phyloP scores from a whole-genome alignment of 2,797 vertebrate genomes.

The Gobionotothen gibberifrons region DNA sequence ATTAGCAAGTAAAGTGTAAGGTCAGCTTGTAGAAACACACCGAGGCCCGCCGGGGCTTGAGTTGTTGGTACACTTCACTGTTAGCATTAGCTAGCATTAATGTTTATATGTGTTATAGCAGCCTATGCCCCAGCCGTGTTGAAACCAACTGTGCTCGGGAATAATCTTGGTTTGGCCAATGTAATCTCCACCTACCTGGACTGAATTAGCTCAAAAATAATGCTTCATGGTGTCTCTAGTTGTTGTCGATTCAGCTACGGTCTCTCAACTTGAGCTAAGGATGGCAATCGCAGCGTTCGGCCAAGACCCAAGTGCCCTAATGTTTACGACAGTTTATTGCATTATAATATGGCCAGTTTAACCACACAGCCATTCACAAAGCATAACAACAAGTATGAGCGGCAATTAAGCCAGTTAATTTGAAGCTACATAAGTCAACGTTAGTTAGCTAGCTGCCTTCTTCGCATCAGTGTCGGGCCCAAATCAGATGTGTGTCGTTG shows the following conservation, averaged over 20 bases:
- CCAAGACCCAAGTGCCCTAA: constrained; percentile 31
- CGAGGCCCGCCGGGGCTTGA: constrained; percentile 37
- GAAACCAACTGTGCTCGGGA: not conserved
- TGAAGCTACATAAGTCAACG: constrained; percentile 30
- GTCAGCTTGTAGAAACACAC: constrained; percentile 41
- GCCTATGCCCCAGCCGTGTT: not conserved
- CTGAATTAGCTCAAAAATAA: constrained; percentile 17
- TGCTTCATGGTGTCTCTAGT: constrained; percentile 7
- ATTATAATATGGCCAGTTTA: not conserved
- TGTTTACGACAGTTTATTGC: constrained; percentile 50
- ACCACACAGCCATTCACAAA: not conserved
- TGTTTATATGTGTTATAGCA: constrained; percentile 55
- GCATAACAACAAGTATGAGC: not conserved
- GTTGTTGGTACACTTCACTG: constrained; percentile 38
- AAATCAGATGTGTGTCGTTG: constrained; percentile 70
- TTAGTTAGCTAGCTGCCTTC: constrained; percentile 49
- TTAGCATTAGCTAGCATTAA: constrained; percentile 68
- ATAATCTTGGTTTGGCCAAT: constrained; percentile 7
- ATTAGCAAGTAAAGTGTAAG: not conserved
- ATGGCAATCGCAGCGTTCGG: constrained; percentile 27
- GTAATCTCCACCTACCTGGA: constrained; percentile 11
- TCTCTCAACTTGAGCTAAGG: constrained; percentile 56
- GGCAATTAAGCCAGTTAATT: constrained; percentile 24
- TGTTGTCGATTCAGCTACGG: constrained; percentile 35
- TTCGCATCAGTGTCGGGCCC: constrained; percentile 68